phyloP scores from a whole-genome alignment of 2,888 invertebrate species.

The Dicranocentrus wangi region DNA sequence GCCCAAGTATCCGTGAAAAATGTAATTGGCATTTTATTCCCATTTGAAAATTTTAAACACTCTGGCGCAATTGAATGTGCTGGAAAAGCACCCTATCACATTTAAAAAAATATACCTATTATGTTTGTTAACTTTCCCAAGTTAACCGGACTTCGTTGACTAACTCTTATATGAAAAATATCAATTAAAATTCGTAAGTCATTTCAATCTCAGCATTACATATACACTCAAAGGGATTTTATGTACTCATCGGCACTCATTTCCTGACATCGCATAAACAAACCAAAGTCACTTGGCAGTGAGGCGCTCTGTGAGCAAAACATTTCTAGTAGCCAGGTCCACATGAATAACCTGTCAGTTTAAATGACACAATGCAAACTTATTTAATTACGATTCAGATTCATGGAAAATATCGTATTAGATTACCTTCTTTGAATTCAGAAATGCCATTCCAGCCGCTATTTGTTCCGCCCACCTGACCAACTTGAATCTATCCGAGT shows the following conservation, averaged over 20 bases:
- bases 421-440: background rate
- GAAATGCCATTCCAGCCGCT: slow-evolving; percentile 25
- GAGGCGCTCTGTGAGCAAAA: background rate
- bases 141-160: background rate
- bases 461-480: slow-evolving; percentile 20
- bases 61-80: slow-evolving; percentile 27
- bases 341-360: slow-evolving; percentile 22
- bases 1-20: slow-evolving; percentile 21
- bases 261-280: background rate
- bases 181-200: background rate
- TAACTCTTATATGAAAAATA: background rate
- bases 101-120: no score
- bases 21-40: background rate
- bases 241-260: background rate
- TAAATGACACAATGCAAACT: background rate
- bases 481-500: background rate
- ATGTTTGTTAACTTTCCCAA: background rate
- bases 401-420: background rate
- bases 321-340: slow-evolving; percentile 24
- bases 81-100: slow-evolving; percentile 4
- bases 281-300: slow-evolving; percentile 35
- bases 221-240: background rate
- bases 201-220: no score
- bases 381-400: background rate
- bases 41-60: background rate